Percentiles rank a stretch among this genome's conserved stretches.
These are phyloP conservation scores for Trisateles emortualis DNA, from an alignment of 2,888 invertebrate genomes.

Conservation along the genomic window DNA sequence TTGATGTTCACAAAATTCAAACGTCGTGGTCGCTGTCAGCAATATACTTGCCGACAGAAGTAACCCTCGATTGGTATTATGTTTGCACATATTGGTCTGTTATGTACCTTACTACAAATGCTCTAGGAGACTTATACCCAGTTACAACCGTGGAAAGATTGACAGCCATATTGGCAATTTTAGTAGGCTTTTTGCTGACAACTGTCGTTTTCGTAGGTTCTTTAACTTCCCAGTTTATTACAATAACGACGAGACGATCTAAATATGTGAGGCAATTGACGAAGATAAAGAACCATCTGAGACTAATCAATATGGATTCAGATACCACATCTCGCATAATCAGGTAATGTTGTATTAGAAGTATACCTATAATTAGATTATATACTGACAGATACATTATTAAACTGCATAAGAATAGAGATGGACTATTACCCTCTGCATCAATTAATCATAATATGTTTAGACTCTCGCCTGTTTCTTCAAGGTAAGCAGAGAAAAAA, in stretches of 20 bases:
- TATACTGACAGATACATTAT: too few relatives aligned
- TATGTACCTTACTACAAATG: slow-evolving; percentile 79
- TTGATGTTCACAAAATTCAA: slow-evolving; percentile 66
- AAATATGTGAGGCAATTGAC: slow-evolving; percentile 75
- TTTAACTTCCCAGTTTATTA: slow-evolving; percentile 82
- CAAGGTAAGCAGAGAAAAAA: too few relatives aligned
- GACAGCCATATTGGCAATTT: slow-evolving; percentile 68
- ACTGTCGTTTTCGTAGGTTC: slow-evolving; percentile 84
- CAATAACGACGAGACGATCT: slow-evolving; percentile 78
- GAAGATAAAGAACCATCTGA: slow-evolving; percentile 78
- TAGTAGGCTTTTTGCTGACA: slow-evolving; percentile 78
- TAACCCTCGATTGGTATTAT: slow-evolving; percentile 76
- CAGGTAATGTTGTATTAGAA: slow-evolving; percentile 57
- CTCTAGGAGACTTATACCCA: slow-evolving; percentile 80
- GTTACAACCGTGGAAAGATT: slow-evolving; percentile 75
- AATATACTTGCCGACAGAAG: slow-evolving; percentile 72
- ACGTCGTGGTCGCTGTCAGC: slow-evolving; percentile 75
- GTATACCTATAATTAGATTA: too few relatives aligned
- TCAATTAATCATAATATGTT: too few relatives aligned
- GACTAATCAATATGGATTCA: slow-evolving; percentile 74
- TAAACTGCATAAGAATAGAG: too few relatives aligned
- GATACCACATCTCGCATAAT: slow-evolving; percentile 75
- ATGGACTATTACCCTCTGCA: too few relatives aligned
- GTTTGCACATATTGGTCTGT: slow-evolving; percentile 82
- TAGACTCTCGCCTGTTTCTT: too few relatives aligned